Conservation (phyloP, 2,113 vertebrate species). For the Oreotrochilus melanogaster region DNA sequence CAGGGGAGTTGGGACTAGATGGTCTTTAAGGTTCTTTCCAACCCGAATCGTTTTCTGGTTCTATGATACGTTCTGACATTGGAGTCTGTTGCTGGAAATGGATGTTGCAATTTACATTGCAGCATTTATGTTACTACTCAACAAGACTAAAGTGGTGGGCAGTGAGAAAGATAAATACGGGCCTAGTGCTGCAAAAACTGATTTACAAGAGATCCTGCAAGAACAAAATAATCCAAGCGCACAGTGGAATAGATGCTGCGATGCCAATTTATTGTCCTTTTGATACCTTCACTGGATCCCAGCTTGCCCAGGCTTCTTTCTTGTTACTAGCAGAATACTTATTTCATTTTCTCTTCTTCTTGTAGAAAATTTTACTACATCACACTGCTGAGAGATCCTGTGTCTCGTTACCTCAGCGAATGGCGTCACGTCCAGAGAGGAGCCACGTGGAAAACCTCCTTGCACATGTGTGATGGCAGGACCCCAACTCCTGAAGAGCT, state of each 20-base stretch:
- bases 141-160: not conserved
- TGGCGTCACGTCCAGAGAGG: slow-evolving; percentile 97
- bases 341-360: not conserved
- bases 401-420: slow-evolving; percentile 97
- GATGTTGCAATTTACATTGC: not conserved
- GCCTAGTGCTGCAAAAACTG: not conserved
- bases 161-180: not conserved
- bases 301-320: not conserved
- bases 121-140: not conserved
- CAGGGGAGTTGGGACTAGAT: too few species aligned
- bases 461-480: slow-evolving; percentile 98
- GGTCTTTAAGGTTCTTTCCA: too few species aligned
- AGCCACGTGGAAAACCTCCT: slow-evolving; percentile 97
- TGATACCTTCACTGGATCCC: not conserved
- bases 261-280: not conserved
- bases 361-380: slow-evolving; percentile 98
- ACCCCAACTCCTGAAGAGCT: slow-evolving; percentile 96
- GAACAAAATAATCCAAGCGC: not conserved
- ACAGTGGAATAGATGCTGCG: not conserved
- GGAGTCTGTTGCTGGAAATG: not conserved
- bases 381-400: slow-evolving; percentile 94
- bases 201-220: not conserved
- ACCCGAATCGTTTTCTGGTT: too few species aligned
- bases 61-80: not conserved
- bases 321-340: not conserved